Percentiles rank a stretch among this genome's conserved stretches.
Evolutionary conservation across 92 coral and sea anemone genomes (phyloP).

Genomic region (Zoanthus gigantus): DNA sequence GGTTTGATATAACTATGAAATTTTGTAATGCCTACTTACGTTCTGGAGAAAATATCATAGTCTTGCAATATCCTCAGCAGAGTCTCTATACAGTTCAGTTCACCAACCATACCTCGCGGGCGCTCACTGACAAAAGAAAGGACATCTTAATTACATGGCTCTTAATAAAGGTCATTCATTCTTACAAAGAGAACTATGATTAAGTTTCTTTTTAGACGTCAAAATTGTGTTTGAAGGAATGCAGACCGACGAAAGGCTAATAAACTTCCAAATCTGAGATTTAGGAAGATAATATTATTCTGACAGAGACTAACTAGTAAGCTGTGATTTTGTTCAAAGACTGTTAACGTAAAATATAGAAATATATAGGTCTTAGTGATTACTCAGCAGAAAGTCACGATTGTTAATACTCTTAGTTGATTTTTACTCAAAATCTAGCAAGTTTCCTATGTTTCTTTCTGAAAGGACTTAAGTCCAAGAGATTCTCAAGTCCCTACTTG

Average conservation of each 20-base stretch:
- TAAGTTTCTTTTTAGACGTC: neutral
- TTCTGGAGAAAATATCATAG: constrained; percentile 93
- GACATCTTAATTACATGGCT: neutral
- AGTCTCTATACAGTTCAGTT: constrained; percentile 88
- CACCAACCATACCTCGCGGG: constrained; percentile 93
- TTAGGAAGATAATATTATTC: no score
- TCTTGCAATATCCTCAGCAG: constrained; percentile 90
- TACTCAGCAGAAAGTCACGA: no score
- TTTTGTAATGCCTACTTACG: constrained; percentile 68
- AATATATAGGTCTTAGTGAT: no score
- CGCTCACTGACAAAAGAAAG: constrained; percentile 72
- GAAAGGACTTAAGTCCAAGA: neutral
- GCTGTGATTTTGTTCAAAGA: no score
- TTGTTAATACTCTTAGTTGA: no score
- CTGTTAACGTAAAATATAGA: no score
- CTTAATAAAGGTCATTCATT: no score
- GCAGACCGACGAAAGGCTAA: no score
- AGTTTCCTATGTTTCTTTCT: no score
- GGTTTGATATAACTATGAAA: neutral
- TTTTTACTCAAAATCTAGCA: no score
- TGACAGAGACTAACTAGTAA: no score
- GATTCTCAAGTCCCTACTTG: neutral
- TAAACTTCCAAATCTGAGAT: no score
- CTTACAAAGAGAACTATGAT: neutral
- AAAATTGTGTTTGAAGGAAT: neutral